Evolutionary conservation across 1,140 invertebrate genomes (phyloP).

Genomic region (Bombyx mandarina): DNA sequence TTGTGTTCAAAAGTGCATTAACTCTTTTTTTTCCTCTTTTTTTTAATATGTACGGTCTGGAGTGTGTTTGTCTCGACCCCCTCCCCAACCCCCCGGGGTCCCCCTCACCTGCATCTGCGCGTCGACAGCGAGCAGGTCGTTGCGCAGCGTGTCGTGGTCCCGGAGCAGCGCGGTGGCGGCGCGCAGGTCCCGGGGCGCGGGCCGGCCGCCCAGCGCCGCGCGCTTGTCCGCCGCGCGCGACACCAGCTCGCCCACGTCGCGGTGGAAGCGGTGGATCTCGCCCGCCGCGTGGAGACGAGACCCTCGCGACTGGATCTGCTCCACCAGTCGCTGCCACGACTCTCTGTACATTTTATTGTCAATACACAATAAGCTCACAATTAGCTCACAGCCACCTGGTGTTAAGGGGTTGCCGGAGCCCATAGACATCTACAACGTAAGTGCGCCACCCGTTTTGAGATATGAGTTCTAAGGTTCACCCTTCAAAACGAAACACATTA

Average conservation of each 20-base stretch:
- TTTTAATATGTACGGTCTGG: no score
- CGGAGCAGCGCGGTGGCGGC: conserved; percentile 87
- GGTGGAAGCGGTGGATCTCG: conserved; percentile 96
- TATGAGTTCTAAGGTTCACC: no score
- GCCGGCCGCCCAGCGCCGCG: conserved; percentile 32
- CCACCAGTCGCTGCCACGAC: conserved; percentile 90
- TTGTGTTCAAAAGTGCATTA: no score
- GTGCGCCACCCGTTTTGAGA: no score
- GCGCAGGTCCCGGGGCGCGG: conserved; percentile 81
- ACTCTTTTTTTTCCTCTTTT: no score
- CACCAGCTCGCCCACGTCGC: conserved; percentile 94
- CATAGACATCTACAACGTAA: no score
- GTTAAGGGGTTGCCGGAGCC: no score
- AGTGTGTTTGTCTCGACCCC: no score
- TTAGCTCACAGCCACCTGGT: no score
- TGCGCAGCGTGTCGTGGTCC: conserved; percentile 95
- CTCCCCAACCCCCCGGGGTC: no score
- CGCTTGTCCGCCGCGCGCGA: conserved; percentile 77
- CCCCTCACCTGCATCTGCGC: conserved; percentile 86
- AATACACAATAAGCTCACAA: no score
- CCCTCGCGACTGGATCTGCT: conserved; percentile 88
- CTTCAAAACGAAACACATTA: no score
- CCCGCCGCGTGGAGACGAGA: conserved; percentile 91
- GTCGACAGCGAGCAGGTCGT: conserved; percentile 93
- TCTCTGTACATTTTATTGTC: conserved; percentile 67